phyloP scores from a whole-genome alignment of 2,113 vertebrate genomes.

The Peromyscus polionotus region DNA sequence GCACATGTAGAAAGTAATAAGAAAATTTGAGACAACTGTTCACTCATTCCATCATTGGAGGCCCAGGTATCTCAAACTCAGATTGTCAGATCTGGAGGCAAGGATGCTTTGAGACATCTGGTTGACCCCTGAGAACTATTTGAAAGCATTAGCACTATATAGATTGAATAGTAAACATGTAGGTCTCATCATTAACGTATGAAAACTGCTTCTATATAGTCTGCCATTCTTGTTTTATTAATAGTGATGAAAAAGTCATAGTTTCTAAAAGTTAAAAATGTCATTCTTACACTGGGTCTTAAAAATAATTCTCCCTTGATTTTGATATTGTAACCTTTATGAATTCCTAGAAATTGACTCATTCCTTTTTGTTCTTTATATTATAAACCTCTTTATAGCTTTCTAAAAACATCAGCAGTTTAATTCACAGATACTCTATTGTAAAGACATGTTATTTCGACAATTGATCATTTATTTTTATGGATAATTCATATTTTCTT shows the following conservation, averaged over 20 bases:
- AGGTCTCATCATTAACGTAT: background rate
- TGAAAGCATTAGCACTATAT: background rate
- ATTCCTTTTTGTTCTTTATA: background rate
- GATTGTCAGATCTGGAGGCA: background rate
- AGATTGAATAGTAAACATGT: background rate
- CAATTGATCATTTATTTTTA: background rate
- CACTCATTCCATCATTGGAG: background rate
- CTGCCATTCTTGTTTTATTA: slow-evolving; percentile 20
- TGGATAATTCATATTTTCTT: background rate
- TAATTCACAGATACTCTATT: background rate
- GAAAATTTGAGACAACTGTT: background rate
- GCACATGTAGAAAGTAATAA: background rate
- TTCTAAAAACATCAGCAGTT: background rate
- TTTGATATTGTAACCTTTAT: background rate
- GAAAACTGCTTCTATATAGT: background rate
- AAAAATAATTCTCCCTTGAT: background rate
- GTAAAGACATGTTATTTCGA: background rate
- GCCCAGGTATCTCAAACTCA: background rate
- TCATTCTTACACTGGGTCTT: background rate
- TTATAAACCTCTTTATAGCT: background rate
- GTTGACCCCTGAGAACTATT: background rate
- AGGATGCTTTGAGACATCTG: background rate
- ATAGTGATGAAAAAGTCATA: background rate
- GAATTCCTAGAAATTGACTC: background rate
- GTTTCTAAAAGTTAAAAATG: background rate